Evolutionary conservation across 2,113 vertebrate genomes (phyloP).

Genomic region (Paradisaea rubra): DNA sequence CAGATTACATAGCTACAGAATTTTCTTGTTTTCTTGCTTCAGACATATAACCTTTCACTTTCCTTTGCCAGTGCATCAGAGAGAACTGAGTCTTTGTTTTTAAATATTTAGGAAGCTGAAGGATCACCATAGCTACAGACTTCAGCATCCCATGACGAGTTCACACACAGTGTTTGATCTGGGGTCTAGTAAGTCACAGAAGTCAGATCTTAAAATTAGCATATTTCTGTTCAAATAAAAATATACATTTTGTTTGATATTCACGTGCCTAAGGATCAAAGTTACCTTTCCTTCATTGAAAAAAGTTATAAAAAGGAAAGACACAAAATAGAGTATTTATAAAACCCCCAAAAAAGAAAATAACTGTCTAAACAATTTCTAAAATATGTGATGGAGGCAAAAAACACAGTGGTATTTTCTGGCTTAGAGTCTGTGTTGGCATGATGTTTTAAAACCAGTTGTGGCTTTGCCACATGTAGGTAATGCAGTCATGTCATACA

Average conservation of each 20-base stretch:
- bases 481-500: neutral
- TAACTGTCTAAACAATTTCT: neutral
- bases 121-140: neutral
- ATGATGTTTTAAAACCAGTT: neutral
- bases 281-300: neutral
- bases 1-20: neutral
- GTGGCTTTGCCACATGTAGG: slow-evolving; percentile 10
- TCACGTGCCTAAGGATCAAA: neutral
- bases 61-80: neutral
- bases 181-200: neutral
- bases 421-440: neutral
- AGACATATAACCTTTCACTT: neutral
- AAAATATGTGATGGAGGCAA: neutral
- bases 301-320: neutral
- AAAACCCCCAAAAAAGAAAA: neutral
- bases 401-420: neutral
- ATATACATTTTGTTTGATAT: neutral
- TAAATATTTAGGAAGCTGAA: neutral
- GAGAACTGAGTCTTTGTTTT: neutral
- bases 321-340: neutral
- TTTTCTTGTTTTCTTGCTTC: neutral
- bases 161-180: neutral
- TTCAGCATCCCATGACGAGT: neutral
- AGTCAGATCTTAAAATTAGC: neutral
- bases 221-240: neutral